These are phyloP conservation scores for Caerostris darwini DNA, from an alignment of 1,140 invertebrate species.

Conservation along the genomic window DNA sequence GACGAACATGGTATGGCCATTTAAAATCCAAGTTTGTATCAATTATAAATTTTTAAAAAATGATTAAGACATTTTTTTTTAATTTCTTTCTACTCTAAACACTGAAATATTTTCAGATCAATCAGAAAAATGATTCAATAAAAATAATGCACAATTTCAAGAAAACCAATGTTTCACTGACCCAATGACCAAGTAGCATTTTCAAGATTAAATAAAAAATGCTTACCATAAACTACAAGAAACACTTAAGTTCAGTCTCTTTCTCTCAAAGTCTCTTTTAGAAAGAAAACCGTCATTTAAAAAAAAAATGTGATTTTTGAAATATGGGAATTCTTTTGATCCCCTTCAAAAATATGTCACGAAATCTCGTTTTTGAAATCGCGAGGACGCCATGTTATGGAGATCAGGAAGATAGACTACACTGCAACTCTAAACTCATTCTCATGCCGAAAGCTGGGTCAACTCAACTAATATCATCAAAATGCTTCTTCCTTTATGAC, in stretches of 20 bases:
- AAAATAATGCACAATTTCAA: neutral
- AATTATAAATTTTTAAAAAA: no score
- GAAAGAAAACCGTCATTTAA: neutral
- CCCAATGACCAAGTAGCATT: neutral
- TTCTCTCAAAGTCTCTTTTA: neutral
- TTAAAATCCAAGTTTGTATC: no score
- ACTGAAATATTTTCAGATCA: no score
- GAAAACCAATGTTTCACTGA: neutral
- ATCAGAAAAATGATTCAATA: no score
- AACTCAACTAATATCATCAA: slow-evolving; percentile 9
- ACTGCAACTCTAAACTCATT: neutral
- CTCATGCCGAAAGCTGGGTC: neutral
- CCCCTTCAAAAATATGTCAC: neutral
- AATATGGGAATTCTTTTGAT: neutral
- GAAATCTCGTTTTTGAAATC: slow-evolving; percentile 7
- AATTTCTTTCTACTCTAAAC: no score
- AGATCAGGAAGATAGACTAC: neutral
- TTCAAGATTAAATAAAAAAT: neutral
- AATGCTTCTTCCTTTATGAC: neutral
- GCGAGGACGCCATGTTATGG: neutral
- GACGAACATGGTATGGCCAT: no score
- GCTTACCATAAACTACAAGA: neutral
- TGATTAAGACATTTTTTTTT: no score
- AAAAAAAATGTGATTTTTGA: neutral
- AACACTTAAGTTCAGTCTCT: neutral